Percentiles rank a stretch among this genome's conserved stretches.
phyloP scores from a whole-genome alignment of 2,888 invertebrate species.

The Cylloceria caligata region DNA sequence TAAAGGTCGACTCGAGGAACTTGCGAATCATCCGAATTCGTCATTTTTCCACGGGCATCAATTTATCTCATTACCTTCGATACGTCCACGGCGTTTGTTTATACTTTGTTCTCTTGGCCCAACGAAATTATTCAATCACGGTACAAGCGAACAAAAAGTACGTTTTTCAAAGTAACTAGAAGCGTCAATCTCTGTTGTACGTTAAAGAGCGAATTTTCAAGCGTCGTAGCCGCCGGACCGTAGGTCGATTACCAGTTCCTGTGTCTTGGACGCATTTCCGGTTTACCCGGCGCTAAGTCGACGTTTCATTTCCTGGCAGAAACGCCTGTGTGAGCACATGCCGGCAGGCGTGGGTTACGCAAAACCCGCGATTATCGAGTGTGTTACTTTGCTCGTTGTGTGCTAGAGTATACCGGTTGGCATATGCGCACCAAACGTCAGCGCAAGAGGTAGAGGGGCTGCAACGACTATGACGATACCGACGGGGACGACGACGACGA shows the following conservation, averaged over 20 bases:
- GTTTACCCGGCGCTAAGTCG: slow-evolving; percentile 56
- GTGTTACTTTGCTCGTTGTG: slow-evolving; percentile 22
- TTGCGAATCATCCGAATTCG: too few species aligned
- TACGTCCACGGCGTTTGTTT: too few species aligned
- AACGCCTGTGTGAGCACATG: slow-evolving; percentile 32
- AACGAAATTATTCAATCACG: too few species aligned
- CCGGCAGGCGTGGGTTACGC: slow-evolving; percentile 55
- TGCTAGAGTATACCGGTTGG: slow-evolving; percentile 61
- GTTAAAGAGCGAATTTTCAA: not conserved
- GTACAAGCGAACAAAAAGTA: too few species aligned
- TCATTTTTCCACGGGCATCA: too few species aligned
- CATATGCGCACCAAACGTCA: slow-evolving; percentile 69
- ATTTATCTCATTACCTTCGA: too few species aligned
- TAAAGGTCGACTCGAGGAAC: not conserved
- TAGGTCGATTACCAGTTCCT: not conserved
- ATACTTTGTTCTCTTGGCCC: too few species aligned
- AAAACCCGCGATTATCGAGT: slow-evolving; percentile 23
- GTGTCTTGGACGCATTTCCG: slow-evolving; percentile 47
- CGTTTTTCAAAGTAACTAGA: too few species aligned
- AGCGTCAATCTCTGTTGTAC: too few species aligned
- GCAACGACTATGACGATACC: not conserved
- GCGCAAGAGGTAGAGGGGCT: slow-evolving; percentile 63
- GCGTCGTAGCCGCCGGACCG: not conserved
- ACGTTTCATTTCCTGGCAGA: slow-evolving; percentile 61
- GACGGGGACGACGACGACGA: slow-evolving; percentile 24